Base-by-base conservation (phyloP, 2,113 vertebrate species). In the Cettia cetti region DNA sequence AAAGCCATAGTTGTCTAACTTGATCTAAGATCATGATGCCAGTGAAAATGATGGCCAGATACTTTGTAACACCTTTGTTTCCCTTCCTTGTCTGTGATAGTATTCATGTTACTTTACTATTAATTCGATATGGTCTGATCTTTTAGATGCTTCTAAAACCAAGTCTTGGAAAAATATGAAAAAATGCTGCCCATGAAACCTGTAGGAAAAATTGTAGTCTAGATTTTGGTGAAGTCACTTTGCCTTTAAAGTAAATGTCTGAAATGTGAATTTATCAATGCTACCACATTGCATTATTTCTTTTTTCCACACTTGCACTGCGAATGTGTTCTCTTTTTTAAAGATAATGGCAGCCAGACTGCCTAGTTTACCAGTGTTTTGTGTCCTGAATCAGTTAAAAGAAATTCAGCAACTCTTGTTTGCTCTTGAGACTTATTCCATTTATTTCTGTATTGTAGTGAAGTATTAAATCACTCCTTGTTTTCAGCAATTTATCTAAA, bases 401-500 rank as follows among this genome's bases (percentile, higher is more conserved):
- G 52, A 56, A 82, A 65, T 47, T 57, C 37, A 74, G 6, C 24
- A 80, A 19, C 15, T 44, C 50, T 54, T 8, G 0, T 42, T 94
- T 93, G 37, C 68, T 92, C 68, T 92, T 78, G 50, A 80, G 47
- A 18, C 6, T 72, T 83, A 69, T 8, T 86, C 28, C 1, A 31
- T 76, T 85, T 86, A 70, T 80, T 86, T 93, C 40, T 63, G 8
- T 49, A 39, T 50, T 52, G 20, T 77, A 44, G 16, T 42, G 77
- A 69, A 74, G 6, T 59, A 45, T 77, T 77, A 81, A 93, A 80
- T 86, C 1, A 8, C 30, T 92, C 11, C 53, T 54, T 0, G 0
- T 86, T 93, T 95, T 75, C 54, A 52, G 30, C 63, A 77, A 54
- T 74, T 53, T 81, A 47, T 88, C 54, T 80, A 44, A 63, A 86